phyloP scores from a whole-genome alignment of 2,113 vertebrate genomes.

The Nannospalax galili region DNA sequence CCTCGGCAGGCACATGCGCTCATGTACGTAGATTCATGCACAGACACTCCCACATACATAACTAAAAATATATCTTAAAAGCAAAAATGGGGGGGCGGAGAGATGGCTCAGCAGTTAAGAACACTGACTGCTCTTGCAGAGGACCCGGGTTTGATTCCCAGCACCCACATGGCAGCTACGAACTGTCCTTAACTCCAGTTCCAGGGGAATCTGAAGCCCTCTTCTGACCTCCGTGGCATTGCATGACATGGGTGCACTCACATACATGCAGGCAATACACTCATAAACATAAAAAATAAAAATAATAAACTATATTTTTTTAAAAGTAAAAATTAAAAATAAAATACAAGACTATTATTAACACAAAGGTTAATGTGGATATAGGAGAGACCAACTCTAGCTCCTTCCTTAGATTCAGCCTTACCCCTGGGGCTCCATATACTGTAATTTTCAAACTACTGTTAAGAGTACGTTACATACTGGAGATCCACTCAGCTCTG shows the following conservation, averaged over 20 bases:
- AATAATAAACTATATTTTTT: no score
- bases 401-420: fast-evolving
- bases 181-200: no score
- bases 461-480: no score
- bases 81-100: no score
- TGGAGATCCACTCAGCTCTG: background rate
- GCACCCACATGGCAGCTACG: no score
- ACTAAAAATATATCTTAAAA: background rate
- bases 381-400: background rate
- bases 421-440: background rate
- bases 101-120: no score
- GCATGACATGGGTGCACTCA: no score
- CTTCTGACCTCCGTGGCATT: no score
- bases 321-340: background rate
- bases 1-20: background rate
- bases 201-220: no score
- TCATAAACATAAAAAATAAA: background rate
- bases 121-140: no score
- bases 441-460: background rate
- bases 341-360: background rate
- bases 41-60: background rate
- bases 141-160: no score
- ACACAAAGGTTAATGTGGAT: background rate
- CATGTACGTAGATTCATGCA: background rate
- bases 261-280: no score